Percentiles rank a stretch among this genome's conserved stretches.
Evolutionary conservation across 2,888 invertebrate genomes (phyloP).

Genomic region (Chymomyza amoena): DNA sequence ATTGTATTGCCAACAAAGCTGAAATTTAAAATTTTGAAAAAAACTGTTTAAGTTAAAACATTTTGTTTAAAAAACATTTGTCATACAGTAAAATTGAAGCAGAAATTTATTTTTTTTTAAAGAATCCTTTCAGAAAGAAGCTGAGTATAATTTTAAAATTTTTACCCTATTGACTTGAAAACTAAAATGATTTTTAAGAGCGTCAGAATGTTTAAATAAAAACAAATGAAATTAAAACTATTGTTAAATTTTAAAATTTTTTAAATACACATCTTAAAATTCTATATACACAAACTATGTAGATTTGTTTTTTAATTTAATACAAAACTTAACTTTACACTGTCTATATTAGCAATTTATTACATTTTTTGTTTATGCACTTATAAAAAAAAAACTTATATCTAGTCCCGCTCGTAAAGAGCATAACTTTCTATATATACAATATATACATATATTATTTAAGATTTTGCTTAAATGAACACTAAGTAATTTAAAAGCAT

Average conservation of each 20-base stretch:
- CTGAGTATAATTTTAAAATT: too few relatives aligned
- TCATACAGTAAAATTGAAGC: background rate
- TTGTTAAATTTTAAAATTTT: too few relatives aligned
- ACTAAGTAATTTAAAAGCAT: background rate
- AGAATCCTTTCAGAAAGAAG: too few relatives aligned
- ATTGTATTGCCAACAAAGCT: background rate
- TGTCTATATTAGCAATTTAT: background rate
- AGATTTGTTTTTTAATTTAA: background rate
- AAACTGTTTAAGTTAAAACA: background rate
- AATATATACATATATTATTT: background rate
- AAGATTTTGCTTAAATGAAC: background rate
- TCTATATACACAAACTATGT: background rate
- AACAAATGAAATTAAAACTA: too few relatives aligned
- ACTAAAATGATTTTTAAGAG: background rate
- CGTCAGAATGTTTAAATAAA: too few relatives aligned
- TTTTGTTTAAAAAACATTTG: too few relatives aligned
- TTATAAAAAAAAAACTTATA: background rate
- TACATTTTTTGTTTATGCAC: background rate
- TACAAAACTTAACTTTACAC: background rate
- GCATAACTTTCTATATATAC: background rate
- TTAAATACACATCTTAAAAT: too few relatives aligned
- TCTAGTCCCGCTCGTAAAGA: background rate
- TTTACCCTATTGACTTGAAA: background rate
- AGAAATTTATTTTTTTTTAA: background rate
- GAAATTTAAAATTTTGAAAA: background rate